Evolutionary conservation across 2,888 invertebrate genomes (phyloP), one percentile per base, ranked within the genome.

Genomic region (Poecilus cupreus): DNA sequence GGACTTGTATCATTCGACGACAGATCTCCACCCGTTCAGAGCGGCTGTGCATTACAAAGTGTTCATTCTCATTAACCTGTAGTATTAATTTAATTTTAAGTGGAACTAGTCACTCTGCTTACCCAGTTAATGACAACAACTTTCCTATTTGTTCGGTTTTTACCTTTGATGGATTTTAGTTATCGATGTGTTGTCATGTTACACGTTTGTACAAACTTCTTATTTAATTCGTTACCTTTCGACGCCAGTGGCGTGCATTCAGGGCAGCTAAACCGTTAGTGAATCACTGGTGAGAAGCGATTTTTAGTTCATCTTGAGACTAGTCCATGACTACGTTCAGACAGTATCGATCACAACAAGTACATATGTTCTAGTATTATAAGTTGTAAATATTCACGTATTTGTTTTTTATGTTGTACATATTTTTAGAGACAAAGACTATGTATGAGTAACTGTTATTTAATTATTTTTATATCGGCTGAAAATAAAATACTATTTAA

Each of bases 41-140:
- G 89, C 89, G 89, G 89, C 89, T 89, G 89, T 89, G 89, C 87
- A 84, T 85, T 86, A 82, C 82, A 86, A 87, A 86, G 89, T 89
- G 89, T 89, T 89, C 88, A 88, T 85, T 84, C 82, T 86, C 85
- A 85, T 85, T 85, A 86, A 85, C 83, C 82, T 85, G 84, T 86
- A 83, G 83, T 83, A 83, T 79, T 84, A 82, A 80, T 85, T 85
- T 86, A 83, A 82, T 83, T 83, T 77, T 84, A 81, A 80, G 82
- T 72, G 82, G 83, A 83, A 79, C 87, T 87, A 87, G 87, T 87
- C 87, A 87, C 82, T 80, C 82, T 64, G 80, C 80, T 80, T 72
- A 72, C 72, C 80, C 80, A 84, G 84, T 85, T n/a, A 82, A 84
- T 82, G 83, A 82, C 84, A 84, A 84, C 82, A 83, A 13, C 72